Conservation (phyloP, 2,113 vertebrate genomes). For the Cyanoliseus patagonus region DNA sequence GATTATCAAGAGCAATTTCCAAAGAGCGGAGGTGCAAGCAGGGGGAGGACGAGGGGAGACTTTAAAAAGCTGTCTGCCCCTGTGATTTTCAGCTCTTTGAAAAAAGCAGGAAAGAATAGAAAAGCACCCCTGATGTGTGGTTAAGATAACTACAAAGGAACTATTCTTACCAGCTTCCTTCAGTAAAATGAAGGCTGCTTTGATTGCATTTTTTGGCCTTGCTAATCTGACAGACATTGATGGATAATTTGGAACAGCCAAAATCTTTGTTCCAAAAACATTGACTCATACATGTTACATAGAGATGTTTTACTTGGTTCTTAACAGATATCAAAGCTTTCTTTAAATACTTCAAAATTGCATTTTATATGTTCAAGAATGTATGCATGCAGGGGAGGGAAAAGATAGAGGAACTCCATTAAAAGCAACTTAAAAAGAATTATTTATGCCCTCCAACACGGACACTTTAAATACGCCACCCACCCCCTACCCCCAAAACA, state of each 20-base stretch:
- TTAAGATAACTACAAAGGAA: constrained; percentile 54
- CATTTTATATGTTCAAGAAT: not conserved
- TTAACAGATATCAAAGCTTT: not conserved
- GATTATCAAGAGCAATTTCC: not conserved
- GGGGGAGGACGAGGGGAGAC: too few relatives aligned
- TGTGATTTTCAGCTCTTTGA: constrained; percentile 23
- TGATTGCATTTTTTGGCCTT: constrained; percentile 10
- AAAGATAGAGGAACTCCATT: not conserved
- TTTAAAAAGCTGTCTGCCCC: not conserved
- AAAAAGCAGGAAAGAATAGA: constrained; percentile 20
- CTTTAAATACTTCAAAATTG: not conserved
- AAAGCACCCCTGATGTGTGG: not conserved
- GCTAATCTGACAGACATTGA: constrained; percentile 48
- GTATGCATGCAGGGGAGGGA: not conserved
- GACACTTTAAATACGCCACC: not conserved
- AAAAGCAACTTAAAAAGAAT: not conserved
- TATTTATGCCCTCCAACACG: not conserved
- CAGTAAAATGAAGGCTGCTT: constrained; percentile 5
- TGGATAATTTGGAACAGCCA: constrained; percentile 14
- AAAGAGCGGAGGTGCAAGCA: not conserved
- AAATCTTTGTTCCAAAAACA: constrained; percentile 20
- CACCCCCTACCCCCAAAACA: not conserved
- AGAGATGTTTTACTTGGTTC: not conserved
- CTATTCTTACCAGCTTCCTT: constrained; percentile 25
- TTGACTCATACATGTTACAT: not conserved